Percentiles rank a stretch among this genome's conserved stretches.
Conservation (phyloP, 2,113 vertebrate genomes). For the Chroicocephalus ridibundus region DNA sequence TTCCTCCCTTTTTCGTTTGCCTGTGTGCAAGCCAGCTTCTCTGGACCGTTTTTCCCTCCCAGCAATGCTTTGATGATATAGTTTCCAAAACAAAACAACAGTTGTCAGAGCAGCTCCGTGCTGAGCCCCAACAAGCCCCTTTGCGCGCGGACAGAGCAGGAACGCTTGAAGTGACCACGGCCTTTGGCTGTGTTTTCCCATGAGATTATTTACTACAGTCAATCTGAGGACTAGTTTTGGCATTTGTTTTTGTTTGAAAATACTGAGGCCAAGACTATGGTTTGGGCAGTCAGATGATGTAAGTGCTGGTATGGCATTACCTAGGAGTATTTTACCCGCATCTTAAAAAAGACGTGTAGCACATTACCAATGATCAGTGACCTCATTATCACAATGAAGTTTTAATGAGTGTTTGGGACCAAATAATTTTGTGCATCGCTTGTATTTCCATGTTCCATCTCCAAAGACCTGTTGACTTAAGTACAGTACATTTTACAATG, state of each 20-base stretch:
- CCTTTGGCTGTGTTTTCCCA: neutral
- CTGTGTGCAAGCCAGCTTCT: neutral
- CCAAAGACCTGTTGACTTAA: neutral
- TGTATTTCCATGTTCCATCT: neutral
- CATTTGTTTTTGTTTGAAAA: neutral
- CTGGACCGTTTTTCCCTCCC: neutral
- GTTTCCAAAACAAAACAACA: neutral
- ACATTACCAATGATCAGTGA: fast-evolving
- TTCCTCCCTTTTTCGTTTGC: neutral
- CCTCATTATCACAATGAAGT: neutral
- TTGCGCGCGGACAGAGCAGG: neutral
- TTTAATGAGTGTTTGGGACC: neutral
- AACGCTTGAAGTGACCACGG: neutral
- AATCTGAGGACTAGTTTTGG: neutral
- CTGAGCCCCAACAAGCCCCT: neutral
- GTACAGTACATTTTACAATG: neutral
- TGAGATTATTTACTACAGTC: neutral
- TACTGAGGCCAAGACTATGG: fast-evolving
- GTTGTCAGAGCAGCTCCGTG: neutral
- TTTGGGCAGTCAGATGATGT: neutral
- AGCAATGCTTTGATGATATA: neutral
- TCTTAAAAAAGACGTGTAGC: fast-evolving
- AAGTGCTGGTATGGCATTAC: neutral
- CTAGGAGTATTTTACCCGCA: neutral
- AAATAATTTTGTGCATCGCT: neutral